Base-by-base conservation (phyloP, 2,888 invertebrate genomes). In the Clunio marinus region DNA sequence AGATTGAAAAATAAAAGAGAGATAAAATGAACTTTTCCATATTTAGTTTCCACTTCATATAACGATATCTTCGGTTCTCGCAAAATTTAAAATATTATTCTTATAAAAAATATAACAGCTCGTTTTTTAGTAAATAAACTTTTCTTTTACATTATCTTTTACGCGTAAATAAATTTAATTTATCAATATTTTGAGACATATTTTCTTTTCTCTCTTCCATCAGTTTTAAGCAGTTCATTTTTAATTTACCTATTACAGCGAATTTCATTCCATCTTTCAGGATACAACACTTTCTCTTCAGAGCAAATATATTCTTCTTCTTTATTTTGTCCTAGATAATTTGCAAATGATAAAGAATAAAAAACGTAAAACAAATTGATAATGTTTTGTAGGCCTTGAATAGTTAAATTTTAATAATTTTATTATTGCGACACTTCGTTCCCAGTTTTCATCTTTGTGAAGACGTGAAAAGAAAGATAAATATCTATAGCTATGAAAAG, bases 31-130 rank as follows among this genome's bases (percentile, higher is more conserved):
- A n/a, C n/a, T n/a, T n/a, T n/a, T n/a, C n/a, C n/a, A n/a, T n/a
- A n/a, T n/a, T n/a, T n/a, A n/a, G n/a, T n/a, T n/a, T n/a, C n/a
- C n/a, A n/a, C n/a, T n/a, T n/a, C n/a, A n/a, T n/a, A 32, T 32
- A 32, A 13, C 35, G n/a, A 45, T 45, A 15, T 51, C 22, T 51
- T 22, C 5, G n/a, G n/a, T 22, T 51, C 22, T 51, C 3, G 51
- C 5, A 2, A 22, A 5, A 51, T 24, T 55, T 35, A 55, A 55
- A 51, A 28, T 55, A 10, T 59, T n/a, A 63, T 55, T 55, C 2
- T 55, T 55, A 66, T 55, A 66, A 66, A 66, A 66, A 46, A 66
- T 66, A 46, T 51, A 28, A 66, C 46, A 62, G 62, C 41, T 7
- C 17, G 15, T 7, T 7, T 10, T 32, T 41, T 20, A 13, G 63